Conservation (phyloP, 1,140 invertebrate genomes). For the Cherax quadricarinatus region DNA sequence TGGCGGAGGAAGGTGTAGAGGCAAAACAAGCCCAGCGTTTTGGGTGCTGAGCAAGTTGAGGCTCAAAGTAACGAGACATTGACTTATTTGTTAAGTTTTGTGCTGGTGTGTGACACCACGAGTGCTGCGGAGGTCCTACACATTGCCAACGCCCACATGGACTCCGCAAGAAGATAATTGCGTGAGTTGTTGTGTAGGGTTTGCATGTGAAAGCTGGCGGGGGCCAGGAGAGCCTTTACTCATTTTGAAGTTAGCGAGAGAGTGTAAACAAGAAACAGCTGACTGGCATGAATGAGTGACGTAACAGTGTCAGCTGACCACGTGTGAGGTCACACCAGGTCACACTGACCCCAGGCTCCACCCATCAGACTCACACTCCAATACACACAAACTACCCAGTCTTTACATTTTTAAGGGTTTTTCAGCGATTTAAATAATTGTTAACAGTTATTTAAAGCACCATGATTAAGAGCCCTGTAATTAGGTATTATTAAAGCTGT, state of each 20-base stretch:
- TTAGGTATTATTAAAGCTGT: background rate
- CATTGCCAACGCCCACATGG: constrained; percentile 11
- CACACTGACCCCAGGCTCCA: background rate
- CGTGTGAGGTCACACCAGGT: constrained; percentile 41
- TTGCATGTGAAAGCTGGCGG: constrained; percentile 30
- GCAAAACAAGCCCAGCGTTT: constrained; percentile 62
- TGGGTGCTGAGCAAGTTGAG: constrained; percentile 32
- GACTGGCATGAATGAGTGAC: constrained; percentile 71
- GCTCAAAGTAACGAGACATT: constrained; percentile 30
- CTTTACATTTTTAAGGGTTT: constrained; percentile 31
- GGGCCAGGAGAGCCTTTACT: constrained; percentile 41
- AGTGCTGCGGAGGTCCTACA: constrained; percentile 32
- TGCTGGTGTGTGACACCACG: background rate
- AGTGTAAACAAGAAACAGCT: constrained; percentile 72
- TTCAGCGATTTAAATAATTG: constrained; percentile 16
- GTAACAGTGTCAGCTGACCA: constrained; percentile 60
- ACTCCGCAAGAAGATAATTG: background rate
- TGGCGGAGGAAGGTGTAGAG: constrained; percentile 41
- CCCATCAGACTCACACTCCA: too few relatives aligned
- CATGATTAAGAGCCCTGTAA: background rate
- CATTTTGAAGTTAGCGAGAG: constrained; percentile 65
- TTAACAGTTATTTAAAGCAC: constrained; percentile 5
- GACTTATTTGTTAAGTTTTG: constrained; percentile 18
- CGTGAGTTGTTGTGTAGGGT: constrained; percentile 35
- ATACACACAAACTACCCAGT: background rate